A percentile compares a stretch with the other conserved stretches of the same genome.
Evolutionary conservation across 2,797 vertebrate species (phyloP).

Genomic region (Semotilus atromaculatus): DNA sequence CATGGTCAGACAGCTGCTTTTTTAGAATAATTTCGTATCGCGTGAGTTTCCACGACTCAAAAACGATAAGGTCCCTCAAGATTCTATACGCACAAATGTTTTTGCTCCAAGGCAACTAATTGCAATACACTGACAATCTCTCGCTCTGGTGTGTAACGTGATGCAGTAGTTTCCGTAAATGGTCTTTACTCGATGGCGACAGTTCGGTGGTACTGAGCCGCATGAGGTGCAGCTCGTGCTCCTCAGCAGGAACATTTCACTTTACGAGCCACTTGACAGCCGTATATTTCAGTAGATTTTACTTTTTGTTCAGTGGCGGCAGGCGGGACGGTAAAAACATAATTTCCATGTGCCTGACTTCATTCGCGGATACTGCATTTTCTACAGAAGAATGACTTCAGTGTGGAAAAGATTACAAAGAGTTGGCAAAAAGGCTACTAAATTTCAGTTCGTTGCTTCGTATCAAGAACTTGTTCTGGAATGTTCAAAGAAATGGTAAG

Average conservation of each 20-base stretch:
- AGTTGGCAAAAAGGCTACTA: conserved; percentile 90
- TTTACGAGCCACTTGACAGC: conserved; percentile 15
- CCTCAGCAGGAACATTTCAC: conserved; percentile 16
- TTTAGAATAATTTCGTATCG: not conserved
- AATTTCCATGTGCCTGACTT: conserved; percentile 40
- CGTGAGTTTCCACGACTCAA: not conserved
- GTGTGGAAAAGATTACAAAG: conserved; percentile 93
- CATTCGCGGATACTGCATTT: conserved; percentile 39
- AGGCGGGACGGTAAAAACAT: conserved; percentile 12
- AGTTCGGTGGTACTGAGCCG: conserved; percentile 27
- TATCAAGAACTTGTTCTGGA: conserved; percentile 90
- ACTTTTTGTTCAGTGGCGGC: conserved; percentile 31
- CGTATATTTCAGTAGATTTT: not conserved
- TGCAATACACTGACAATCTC: conserved; percentile 40
- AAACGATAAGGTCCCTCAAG: not conserved
- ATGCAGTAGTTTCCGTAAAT: conserved; percentile 59
- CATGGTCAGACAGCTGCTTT: conserved; percentile 9
- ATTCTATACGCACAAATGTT: not conserved
- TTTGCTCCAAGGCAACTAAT: conserved; percentile 28
- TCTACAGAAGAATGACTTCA: conserved; percentile 82
- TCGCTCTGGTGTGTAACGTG: conserved; percentile 59
- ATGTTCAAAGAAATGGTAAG: conserved; percentile 93
- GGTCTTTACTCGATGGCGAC: conserved; percentile 57
- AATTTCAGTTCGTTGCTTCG: conserved; percentile 91
- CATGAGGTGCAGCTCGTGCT: conserved; percentile 13